A percentile compares a stretch with the other conserved stretches of the same genome.
These are phyloP conservation scores for Dipus sagitta DNA, from an alignment of 2,797 vertebrate species.

Conservation along the genomic window DNA sequence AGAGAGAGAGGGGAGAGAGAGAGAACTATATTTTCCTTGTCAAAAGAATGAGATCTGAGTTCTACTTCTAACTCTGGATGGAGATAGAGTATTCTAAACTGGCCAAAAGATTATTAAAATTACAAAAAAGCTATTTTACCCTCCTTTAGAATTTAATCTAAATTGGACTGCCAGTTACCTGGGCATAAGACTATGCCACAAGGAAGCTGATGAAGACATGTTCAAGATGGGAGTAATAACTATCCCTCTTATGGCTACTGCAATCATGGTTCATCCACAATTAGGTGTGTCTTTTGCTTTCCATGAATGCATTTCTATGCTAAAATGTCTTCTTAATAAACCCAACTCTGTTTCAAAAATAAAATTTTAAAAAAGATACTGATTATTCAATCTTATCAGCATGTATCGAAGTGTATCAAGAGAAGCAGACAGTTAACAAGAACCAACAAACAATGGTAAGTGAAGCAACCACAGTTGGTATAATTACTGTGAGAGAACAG, in stretches of 20 bases:
- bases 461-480: neutral
- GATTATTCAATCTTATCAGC: neutral
- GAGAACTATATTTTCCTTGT: too few species aligned
- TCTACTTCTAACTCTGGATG: neutral
- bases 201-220: neutral
- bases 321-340: neutral
- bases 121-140: neutral
- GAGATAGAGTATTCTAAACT: neutral
- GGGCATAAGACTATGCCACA: neutral
- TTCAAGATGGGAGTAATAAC: neutral
- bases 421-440: neutral
- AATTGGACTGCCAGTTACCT: neutral
- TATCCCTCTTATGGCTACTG: neutral
- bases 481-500: neutral
- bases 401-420: neutral
- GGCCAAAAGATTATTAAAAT: neutral
- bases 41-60: too few species aligned
- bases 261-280: neutral
- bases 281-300: neutral
- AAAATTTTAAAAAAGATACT: too few species aligned
- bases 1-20: too few species aligned
- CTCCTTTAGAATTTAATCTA: neutral
- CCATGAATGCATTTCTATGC: neutral
- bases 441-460: neutral
- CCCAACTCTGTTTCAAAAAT: neutral